phyloP scores from a whole-genome alignment of 2,797 vertebrate species.

The Macrochelys suwanniensis region DNA sequence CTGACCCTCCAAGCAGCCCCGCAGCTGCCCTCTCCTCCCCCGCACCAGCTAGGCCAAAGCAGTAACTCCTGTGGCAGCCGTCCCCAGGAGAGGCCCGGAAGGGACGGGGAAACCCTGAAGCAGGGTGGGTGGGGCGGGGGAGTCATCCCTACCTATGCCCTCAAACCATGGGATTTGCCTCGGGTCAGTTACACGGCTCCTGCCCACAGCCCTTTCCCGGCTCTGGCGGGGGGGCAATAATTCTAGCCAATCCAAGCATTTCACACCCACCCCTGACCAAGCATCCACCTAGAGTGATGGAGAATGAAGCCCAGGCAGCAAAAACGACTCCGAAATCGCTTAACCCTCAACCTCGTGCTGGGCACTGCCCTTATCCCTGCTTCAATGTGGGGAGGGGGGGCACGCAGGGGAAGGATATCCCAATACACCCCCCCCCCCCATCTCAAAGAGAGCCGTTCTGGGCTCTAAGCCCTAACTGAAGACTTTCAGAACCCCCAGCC shows the following conservation, averaged over 20 bases:
- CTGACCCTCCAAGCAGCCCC: neutral
- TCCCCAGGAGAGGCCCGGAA: neutral
- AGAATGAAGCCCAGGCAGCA: neutral
- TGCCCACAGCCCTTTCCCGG: fast-evolving
- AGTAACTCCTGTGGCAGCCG: neutral
- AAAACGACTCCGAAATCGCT: neutral
- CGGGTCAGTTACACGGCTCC: fast-evolving
- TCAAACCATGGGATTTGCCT: neutral
- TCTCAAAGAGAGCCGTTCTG: neutral
- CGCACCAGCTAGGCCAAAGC: neutral
- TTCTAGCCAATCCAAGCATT: too few relatives aligned
- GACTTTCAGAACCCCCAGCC: too few relatives aligned
- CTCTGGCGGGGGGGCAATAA: too few relatives aligned
- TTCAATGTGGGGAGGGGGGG: fast-evolving
- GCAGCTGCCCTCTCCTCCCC: neutral
- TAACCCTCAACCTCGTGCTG: too few relatives aligned
- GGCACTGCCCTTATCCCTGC: neutral
- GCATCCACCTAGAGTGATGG: fast-evolving
- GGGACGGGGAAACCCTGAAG: too few relatives aligned
- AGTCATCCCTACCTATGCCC: neutral
- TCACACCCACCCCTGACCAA: too few relatives aligned
- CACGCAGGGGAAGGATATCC: neutral
- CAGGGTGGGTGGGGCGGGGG: too few relatives aligned
- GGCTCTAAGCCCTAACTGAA: neutral
- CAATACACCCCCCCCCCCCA: neutral